A percentile compares a stretch with the other conserved stretches of the same genome.
Evolutionary conservation across 2,113 vertebrate genomes (phyloP).

Genomic region (Stegostoma tigrinum): DNA sequence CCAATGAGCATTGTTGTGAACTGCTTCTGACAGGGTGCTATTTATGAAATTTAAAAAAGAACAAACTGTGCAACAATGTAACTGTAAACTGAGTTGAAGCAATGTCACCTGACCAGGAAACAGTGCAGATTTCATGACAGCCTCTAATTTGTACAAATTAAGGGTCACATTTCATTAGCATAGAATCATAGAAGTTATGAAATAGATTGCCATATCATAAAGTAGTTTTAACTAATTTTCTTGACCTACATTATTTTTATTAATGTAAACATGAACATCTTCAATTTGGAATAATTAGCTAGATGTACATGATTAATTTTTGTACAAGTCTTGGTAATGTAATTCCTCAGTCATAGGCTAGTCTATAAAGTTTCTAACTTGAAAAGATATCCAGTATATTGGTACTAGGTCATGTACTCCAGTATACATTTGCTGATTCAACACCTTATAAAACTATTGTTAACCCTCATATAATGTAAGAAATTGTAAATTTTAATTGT

Average conservation of each 20-base stretch:
- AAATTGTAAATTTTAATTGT: constrained; percentile 27
- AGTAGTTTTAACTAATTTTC: background rate
- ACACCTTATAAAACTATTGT: background rate
- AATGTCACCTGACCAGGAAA: background rate
- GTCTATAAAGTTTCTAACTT: background rate
- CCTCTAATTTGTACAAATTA: background rate
- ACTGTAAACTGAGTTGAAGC: background rate
- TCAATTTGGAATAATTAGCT: background rate
- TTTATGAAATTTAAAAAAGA: background rate
- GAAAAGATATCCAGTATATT: background rate
- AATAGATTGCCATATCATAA: background rate
- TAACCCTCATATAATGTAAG: background rate
- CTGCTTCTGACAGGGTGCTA: background rate
- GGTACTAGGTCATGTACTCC: background rate
- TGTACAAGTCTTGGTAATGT: background rate
- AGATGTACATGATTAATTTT: background rate
- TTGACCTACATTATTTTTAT: background rate
- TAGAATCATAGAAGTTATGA: no score
- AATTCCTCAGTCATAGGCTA: background rate
- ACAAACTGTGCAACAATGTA: background rate
- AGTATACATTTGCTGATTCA: background rate
- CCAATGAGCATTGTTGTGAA: background rate
- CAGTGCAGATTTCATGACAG: background rate
- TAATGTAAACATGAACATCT: background rate
- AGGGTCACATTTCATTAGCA: background rate